These are phyloP conservation scores for Stomatorhinus ivindoensis DNA, from an alignment of 2,113 vertebrate species.

Conservation along the genomic window DNA sequence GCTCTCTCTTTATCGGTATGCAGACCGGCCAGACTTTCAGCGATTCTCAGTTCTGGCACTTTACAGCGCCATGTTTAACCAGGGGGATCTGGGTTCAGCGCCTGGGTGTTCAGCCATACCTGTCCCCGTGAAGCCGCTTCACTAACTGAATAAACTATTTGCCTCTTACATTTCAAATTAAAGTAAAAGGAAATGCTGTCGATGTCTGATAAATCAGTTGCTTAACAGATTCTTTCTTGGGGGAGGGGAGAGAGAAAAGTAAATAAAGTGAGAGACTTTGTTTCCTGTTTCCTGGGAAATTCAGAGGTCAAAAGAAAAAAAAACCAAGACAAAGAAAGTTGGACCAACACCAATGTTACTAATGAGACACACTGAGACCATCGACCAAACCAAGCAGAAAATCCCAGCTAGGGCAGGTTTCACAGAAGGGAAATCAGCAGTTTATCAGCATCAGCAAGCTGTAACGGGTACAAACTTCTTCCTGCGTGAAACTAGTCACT, in stretches of 20 bases:
- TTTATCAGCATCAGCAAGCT: background rate
- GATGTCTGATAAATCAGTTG: background rate
- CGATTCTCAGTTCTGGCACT: background rate
- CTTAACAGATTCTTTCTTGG: background rate
- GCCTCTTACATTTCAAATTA: background rate
- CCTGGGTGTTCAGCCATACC: background rate
- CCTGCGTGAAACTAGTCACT: background rate
- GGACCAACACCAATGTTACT: background rate
- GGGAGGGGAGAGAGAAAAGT: background rate
- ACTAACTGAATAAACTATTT: background rate
- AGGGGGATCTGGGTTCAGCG: background rate
- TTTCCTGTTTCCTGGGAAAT: constrained; percentile 12
- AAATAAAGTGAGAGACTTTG: background rate
- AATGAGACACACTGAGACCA: background rate
- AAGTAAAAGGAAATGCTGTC: background rate
- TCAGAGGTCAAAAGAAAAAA: constrained; percentile 7
- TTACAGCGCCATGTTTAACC: background rate
- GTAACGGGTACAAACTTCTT: background rate
- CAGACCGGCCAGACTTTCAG: background rate
- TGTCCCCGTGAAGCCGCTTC: background rate
- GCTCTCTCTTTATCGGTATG: background rate
- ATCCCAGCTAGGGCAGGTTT: background rate
- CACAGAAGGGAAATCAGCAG: background rate
- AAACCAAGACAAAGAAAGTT: background rate
- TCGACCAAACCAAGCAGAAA: background rate